Base-by-base conservation (phyloP, 2,113 vertebrate genomes). In the Perca schrenkii region DNA sequence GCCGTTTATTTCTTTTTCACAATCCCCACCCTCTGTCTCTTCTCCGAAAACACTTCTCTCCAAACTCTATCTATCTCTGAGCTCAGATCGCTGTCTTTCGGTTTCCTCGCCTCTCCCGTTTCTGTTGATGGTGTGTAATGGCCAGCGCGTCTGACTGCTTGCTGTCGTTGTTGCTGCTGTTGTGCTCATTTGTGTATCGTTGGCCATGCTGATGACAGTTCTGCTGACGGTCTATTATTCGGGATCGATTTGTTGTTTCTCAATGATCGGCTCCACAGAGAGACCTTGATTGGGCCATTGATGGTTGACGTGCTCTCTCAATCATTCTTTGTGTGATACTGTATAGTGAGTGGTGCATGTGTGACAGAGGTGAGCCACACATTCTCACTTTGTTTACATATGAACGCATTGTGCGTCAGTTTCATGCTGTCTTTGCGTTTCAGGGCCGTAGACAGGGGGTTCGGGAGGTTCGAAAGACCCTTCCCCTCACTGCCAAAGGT, bases 211-310 rank as follows among this genome's bases (percentile, higher is more conserved):
- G 84, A 83, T 63, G 83, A 83, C 77, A 82, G 84, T 83, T 76
- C 68, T 65, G 84, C 81, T 88, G 84, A 86, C 84, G 83, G 53
- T 71, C 68, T 87, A 64, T 91, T 77, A 79, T 89, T 65, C n/a
- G 5, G n/a, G 67, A 86, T 93, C 21, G 77, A 93, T 90, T 83
- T 74, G 83, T 91, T 89, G 77, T 84, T 77, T 77, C 79, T 78
- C 7, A 3, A 69, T 69, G 78, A 82, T 87, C 76, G 47, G 67
- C 60, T 46, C 49, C 53, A 85, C 36, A 21, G 25, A 61, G 47
- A 68, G 74, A 6, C 21, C 77, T 53, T 75, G 81, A 85, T 71
- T 10, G 75, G 56, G 34, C 13, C 68, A 78, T 88, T 36, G 74
- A 67, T 62, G 64, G 34, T 43, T 74, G 43, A 53, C 34, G 54